Conservation (phyloP, 1,140 invertebrate species). For the Archivesica marissinica region DNA sequence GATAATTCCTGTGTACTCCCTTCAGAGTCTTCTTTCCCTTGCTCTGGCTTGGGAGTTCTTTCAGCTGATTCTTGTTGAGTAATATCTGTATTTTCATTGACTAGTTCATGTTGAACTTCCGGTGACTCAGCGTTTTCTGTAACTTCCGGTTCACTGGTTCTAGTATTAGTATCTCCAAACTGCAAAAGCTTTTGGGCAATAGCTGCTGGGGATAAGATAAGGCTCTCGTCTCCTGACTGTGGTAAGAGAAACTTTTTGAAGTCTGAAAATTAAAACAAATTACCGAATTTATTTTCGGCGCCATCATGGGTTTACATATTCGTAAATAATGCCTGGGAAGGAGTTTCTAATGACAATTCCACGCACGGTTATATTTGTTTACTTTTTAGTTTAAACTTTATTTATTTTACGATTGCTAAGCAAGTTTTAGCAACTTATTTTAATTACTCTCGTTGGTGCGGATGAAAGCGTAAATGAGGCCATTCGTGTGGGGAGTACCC, state of each 20-base stretch:
- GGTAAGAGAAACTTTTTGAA: conserved; percentile 47
- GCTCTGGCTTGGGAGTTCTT: not conserved
- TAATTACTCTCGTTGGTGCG: too few species aligned
- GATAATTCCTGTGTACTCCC: not conserved
- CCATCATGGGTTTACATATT: not conserved
- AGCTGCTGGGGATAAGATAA: conserved; percentile 25
- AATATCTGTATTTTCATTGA: not conserved
- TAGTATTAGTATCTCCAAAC: not conserved
- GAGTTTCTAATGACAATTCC: too few species aligned
- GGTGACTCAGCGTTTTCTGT: not conserved
- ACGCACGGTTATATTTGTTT: too few species aligned
- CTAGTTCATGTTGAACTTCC: not conserved
- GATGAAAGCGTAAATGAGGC: too few species aligned
- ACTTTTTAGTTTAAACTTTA: too few species aligned
- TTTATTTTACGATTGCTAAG: too few species aligned
- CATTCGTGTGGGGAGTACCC: too few species aligned
- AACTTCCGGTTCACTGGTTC: conserved; percentile 6
- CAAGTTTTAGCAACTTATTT: too few species aligned
- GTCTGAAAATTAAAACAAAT: conserved; percentile 24
- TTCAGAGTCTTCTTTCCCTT: not conserved
- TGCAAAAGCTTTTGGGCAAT: not conserved
- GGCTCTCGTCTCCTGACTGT: conserved; percentile 38
- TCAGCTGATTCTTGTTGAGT: not conserved
- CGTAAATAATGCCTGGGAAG: too few species aligned
- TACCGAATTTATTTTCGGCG: not conserved